phyloP scores from a whole-genome alignment of 2,113 vertebrate genomes.

The Micronisus gabar region DNA sequence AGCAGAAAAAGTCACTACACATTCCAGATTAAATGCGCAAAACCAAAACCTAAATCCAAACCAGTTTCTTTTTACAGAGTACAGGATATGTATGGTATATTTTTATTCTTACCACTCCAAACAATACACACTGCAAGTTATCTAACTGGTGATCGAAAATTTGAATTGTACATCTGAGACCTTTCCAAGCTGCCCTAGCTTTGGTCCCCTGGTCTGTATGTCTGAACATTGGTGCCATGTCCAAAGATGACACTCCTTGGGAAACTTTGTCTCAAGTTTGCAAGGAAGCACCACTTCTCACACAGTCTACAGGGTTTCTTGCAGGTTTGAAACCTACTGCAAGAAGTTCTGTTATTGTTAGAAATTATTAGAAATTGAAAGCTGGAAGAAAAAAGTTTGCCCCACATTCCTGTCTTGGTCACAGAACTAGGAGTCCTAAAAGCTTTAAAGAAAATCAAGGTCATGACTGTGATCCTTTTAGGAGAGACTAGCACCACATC shows the following conservation, averaged over 20 bases:
- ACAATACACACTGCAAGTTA: background rate
- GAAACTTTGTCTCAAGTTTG: background rate
- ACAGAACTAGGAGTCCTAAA: background rate
- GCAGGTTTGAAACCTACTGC: background rate
- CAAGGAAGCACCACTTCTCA: background rate
- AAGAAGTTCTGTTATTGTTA: background rate
- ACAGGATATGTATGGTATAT: background rate
- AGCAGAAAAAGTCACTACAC: background rate
- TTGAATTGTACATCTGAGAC: background rate
- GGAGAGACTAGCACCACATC: background rate
- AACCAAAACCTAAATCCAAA: background rate
- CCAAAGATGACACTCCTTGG: background rate
- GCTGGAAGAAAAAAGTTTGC: background rate
- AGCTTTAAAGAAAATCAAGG: background rate
- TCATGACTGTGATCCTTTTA: background rate
- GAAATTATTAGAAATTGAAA: background rate
- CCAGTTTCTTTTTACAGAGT: background rate
- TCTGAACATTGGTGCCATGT: background rate
- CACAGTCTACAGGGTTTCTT: background rate
- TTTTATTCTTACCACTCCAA: background rate
- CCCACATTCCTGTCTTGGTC: background rate
- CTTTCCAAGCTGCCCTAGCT: background rate
- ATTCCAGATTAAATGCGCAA: background rate
- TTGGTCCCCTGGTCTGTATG: accelerated
- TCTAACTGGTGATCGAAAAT: background rate